Percentiles rank a stretch among this genome's conserved stretches.
Conservation (phyloP, 2,113 vertebrate genomes). For the Megaceryle maxima region DNA sequence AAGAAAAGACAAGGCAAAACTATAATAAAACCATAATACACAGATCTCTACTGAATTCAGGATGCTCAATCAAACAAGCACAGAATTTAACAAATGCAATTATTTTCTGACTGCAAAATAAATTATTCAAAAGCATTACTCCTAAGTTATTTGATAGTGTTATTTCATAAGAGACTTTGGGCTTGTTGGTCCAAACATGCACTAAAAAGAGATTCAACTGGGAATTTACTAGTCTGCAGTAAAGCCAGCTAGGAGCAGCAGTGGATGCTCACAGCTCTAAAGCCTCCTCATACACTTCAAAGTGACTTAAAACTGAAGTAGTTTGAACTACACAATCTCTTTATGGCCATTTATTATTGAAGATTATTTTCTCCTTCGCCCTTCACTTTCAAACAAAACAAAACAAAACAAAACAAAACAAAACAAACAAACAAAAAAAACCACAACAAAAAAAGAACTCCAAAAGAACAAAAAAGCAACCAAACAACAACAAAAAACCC, state of each 20-base stretch:
- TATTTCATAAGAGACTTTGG: background rate
- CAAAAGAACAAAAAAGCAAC: background rate
- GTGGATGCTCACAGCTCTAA: background rate
- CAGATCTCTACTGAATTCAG: background rate
- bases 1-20: background rate
- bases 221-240: background rate
- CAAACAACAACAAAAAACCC: too few relatives aligned
- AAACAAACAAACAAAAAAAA: too few relatives aligned
- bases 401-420: too few relatives aligned
- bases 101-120: background rate
- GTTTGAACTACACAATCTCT: background rate
- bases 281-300: background rate
- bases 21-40: background rate
- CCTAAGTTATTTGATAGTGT: background rate
- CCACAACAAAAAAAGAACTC: too few relatives aligned
- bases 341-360: background rate
- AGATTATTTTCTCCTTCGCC: accelerated
- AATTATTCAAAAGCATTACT: conserved; percentile 1
- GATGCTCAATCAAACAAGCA: background rate
- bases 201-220: background rate
- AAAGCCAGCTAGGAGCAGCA: background rate
- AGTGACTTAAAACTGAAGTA: background rate
- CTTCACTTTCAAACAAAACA: background rate
- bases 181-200: background rate
- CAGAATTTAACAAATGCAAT: background rate